Evolutionary conservation across 1,140 invertebrate genomes (phyloP).

Genomic region (Telenomus remus): DNA sequence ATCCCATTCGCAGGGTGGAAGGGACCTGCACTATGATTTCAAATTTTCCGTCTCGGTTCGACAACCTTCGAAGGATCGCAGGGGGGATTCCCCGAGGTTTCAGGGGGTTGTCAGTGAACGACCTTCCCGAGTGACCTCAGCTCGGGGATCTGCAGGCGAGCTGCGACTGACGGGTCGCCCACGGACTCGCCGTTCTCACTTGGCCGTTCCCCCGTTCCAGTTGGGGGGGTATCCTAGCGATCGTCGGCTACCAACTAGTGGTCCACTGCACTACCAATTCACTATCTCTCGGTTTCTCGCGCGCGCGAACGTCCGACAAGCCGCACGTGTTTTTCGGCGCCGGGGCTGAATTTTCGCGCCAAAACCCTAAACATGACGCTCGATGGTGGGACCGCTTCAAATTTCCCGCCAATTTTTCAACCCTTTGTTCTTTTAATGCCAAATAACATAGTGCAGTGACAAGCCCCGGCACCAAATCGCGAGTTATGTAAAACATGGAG

Average conservation of each 20-base stretch:
- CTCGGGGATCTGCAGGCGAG: slow-evolving; percentile 5
- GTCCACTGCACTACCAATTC: slow-evolving; percentile 66
- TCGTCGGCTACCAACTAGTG: slow-evolving; percentile 61
- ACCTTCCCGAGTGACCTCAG: slow-evolving; percentile 1
- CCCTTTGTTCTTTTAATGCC: no score
- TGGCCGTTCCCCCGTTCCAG: slow-evolving; percentile 56
- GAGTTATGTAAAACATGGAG: no score
- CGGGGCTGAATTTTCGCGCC: slow-evolving; percentile 9
- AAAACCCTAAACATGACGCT: background rate
- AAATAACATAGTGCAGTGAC: no score
- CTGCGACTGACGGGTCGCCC: slow-evolving; percentile 11
- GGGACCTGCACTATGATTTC: no score
- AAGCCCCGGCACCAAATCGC: no score
- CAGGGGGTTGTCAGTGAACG: background rate
- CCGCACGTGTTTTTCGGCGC: slow-evolving; percentile 19
- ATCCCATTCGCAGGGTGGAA: no score
- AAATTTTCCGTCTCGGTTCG: no score
- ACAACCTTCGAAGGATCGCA: no score
- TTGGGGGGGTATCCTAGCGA: slow-evolving; percentile 54
- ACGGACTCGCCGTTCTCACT: slow-evolving; percentile 39
- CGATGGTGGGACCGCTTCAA: background rate
- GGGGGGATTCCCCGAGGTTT: no score
- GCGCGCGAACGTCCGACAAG: slow-evolving; percentile 36
- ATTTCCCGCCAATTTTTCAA: slow-evolving; percentile 7
- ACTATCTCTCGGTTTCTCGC: slow-evolving; percentile 59